These are phyloP conservation scores for Morinoia aosen DNA, from an alignment of 2,888 invertebrate genomes.

Conservation along the genomic window DNA sequence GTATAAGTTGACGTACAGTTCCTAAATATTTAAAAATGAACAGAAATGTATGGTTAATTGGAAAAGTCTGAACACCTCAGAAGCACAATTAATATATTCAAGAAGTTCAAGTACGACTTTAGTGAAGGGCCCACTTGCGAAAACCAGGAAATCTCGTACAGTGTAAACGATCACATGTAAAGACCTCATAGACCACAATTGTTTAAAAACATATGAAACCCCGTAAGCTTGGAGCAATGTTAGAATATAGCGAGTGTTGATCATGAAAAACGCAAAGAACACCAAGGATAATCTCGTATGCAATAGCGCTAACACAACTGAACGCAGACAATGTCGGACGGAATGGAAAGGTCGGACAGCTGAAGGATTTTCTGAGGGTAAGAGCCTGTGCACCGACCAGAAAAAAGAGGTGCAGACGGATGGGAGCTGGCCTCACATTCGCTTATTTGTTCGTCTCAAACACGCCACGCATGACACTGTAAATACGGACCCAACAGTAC, in stretches of 20 bases:
- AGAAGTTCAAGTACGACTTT: background rate
- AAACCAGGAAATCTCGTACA: background rate
- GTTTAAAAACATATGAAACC: background rate
- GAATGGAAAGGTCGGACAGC: background rate
- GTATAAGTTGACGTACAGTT: background rate
- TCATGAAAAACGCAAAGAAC: background rate
- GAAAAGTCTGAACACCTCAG: background rate
- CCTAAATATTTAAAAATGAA: background rate
- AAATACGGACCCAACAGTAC: background rate
- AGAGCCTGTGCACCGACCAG: background rate
- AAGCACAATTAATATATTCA: background rate
- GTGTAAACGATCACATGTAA: background rate
- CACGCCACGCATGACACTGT: slow-evolving; percentile 21
- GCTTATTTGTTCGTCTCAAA: slow-evolving; percentile 20
- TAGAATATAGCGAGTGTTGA: background rate
- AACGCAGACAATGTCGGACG: background rate
- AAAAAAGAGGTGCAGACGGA: background rate
- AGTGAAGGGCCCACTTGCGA: background rate
- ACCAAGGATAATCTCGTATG: background rate
- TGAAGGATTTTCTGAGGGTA: slow-evolving; percentile 20
- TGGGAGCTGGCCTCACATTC: background rate
- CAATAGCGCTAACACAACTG: background rate
- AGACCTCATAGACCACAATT: background rate
- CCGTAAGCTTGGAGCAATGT: background rate
- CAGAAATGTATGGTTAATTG: background rate